Evolutionary conservation across 2,113 vertebrate genomes (phyloP).

Genomic region (human): DNA sequence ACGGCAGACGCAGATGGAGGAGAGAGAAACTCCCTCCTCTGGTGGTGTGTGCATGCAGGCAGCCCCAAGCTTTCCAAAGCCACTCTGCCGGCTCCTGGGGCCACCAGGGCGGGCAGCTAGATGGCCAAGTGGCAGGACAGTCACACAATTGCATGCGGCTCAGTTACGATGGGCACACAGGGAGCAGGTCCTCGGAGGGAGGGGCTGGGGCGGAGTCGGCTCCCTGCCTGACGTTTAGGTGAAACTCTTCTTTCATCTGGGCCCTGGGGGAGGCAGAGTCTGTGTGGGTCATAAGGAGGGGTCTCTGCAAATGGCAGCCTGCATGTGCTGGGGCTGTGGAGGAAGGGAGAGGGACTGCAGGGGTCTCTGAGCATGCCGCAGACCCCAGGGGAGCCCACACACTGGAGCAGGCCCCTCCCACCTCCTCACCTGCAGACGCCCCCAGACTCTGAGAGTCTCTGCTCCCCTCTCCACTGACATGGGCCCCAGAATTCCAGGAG

Average conservation of each 20-base stretch:
- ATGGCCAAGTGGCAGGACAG: rapidly evolving
- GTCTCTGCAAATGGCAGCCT: neutral
- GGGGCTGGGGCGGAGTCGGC: neutral
- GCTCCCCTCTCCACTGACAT: neutral
- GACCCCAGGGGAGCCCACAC: neutral
- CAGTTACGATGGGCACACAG: rapidly evolving
- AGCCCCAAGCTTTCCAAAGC: neutral
- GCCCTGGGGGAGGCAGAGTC: neutral
- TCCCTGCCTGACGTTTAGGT: rapidly evolving
- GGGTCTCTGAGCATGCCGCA: neutral
- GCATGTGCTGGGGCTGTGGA: neutral
- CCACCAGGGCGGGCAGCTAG: neutral
- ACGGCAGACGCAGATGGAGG: neutral
- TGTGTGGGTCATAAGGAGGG: rapidly evolving
- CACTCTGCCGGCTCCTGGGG: neutral
- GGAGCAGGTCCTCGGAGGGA: neutral
- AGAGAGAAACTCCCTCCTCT: neutral
- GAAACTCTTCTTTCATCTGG: neutral
- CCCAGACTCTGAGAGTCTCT: neutral
- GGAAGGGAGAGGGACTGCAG: neutral
- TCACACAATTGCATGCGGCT: rapidly evolving
- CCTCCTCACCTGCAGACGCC: rapidly evolving
- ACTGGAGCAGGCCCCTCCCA: neutral
- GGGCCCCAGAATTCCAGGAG: too few species aligned
- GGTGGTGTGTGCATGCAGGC: too few species aligned